A percentile compares a stretch with the other conserved stretches of the same genome.
These are phyloP conservation scores for Cremastobaeus sp. DNA, from an alignment of 2,888 invertebrate genomes.

Conservation along the genomic window DNA sequence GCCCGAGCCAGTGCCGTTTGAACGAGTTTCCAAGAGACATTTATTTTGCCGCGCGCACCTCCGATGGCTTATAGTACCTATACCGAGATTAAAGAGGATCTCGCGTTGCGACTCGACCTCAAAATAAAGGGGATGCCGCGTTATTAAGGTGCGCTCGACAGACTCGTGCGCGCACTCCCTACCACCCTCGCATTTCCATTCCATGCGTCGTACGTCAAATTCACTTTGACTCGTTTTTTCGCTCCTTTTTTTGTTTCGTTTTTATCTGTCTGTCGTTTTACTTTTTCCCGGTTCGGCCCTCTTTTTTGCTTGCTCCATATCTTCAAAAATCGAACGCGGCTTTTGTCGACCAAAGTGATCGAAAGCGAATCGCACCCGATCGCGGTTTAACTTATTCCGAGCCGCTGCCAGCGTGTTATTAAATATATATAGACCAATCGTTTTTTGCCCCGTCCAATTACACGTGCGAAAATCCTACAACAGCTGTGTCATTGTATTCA, in stretches of 20 bases:
- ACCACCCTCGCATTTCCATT: slow-evolving; percentile 44
- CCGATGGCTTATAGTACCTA: slow-evolving; percentile 67
- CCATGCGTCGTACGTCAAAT: slow-evolving; percentile 64
- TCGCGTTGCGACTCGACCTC: slow-evolving; percentile 68
- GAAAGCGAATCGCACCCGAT: too few species aligned
- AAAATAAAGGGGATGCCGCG: slow-evolving; percentile 74
- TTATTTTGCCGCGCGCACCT: slow-evolving; percentile 58
- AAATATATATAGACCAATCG: too few species aligned
- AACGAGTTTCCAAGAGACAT: slow-evolving; percentile 53
- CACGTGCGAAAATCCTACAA: too few species aligned
- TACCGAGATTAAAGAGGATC: slow-evolving; percentile 75
- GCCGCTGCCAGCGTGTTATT: too few species aligned
- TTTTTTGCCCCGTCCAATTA: too few species aligned
- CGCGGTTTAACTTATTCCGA: too few species aligned
- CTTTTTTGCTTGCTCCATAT: slow-evolving; percentile 32
- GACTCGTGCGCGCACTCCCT: slow-evolving; percentile 48
- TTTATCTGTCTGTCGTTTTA: slow-evolving; percentile 18
- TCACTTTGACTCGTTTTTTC: slow-evolving; percentile 56
- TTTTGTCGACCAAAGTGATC: slow-evolving; percentile 23
- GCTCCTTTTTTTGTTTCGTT: slow-evolving; percentile 25
- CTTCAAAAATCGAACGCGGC: slow-evolving; percentile 31
- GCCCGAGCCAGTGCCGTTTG: background rate
- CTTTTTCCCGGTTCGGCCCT: slow-evolving; percentile 13
- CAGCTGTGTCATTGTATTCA: too few species aligned
- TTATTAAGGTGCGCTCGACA: slow-evolving; percentile 68